phyloP scores from a whole-genome alignment of 1,140 invertebrate species.

The Hestina assimilis region DNA sequence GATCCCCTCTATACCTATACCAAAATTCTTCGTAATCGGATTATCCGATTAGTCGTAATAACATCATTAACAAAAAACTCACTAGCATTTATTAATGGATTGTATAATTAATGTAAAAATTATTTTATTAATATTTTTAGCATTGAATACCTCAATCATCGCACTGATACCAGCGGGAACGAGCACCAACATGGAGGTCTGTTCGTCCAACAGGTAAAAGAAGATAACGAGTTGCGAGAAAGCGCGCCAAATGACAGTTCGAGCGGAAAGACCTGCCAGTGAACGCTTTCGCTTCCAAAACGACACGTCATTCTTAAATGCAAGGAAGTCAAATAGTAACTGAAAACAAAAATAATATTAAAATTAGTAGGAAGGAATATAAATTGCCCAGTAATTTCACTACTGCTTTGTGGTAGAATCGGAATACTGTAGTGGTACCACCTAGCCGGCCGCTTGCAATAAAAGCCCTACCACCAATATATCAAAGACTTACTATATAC shows the following conservation, averaged over 20 bases:
- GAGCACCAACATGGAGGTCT: slow-evolving; percentile 93
- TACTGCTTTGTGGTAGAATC: too few species aligned
- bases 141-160: slow-evolving; percentile 90
- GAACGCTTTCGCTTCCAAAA: slow-evolving; percentile 94
- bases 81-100: too few species aligned
- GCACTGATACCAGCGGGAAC: slow-evolving; percentile 92
- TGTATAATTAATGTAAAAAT: too few species aligned
- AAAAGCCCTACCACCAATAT: too few species aligned
- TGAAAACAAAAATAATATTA: slow-evolving; percentile 73
- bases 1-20: too few species aligned
- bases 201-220: slow-evolving; percentile 94
- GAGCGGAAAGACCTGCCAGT: slow-evolving; percentile 92
- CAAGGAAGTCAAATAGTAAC: slow-evolving; percentile 97
- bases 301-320: slow-evolving; percentile 98
- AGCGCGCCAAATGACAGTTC: slow-evolving; percentile 94
- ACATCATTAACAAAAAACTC: too few species aligned
- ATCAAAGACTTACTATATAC: too few species aligned
- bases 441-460: too few species aligned
- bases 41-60: too few species aligned
- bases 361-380: background rate
- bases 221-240: slow-evolving; percentile 97
- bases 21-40: too few species aligned
- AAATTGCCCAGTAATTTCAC: too few species aligned
- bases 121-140: background rate
- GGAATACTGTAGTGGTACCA: too few species aligned